These are phyloP conservation scores for Melanaphis sacchari DNA, from an alignment of 1,140 invertebrate species.

Conservation along the genomic window DNA sequence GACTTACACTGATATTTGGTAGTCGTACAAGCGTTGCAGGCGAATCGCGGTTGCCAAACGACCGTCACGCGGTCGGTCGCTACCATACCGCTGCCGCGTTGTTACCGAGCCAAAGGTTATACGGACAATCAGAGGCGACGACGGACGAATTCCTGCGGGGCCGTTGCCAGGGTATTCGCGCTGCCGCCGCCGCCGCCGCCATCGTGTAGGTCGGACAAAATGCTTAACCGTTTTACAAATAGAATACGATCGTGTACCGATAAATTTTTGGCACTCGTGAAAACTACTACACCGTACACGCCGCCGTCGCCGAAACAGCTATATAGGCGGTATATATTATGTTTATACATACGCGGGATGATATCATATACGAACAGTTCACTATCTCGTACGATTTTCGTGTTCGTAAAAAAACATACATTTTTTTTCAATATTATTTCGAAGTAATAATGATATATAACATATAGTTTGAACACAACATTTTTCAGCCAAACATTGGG, in stretches of 20 bases:
- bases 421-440: background rate
- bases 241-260: background rate
- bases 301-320: background rate
- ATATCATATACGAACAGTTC: background rate
- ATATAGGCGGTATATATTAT: background rate
- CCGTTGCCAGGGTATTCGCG: constrained; percentile 26
- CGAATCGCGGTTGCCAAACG: constrained; percentile 47
- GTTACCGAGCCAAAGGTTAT: constrained; percentile 43
- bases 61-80: background rate
- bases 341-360: background rate
- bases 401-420: background rate
- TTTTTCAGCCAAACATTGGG: background rate
- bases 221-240: constrained; percentile 37
- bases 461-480: no score
- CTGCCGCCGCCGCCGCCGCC: background rate
- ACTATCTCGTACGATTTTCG: background rate
- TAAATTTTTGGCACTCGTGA: constrained; percentile 18
- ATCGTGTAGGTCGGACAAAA: background rate
- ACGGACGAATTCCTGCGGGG: constrained; percentile 39
- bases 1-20: constrained; percentile 48
- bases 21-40: constrained; percentile 7
- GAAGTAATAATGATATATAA: background rate
- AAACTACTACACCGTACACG: background rate
- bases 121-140: constrained; percentile 55
- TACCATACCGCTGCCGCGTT: background rate